These are phyloP conservation scores for Centropus bengalensis DNA, from an alignment of 2,113 vertebrate species.

Conservation along the genomic window DNA sequence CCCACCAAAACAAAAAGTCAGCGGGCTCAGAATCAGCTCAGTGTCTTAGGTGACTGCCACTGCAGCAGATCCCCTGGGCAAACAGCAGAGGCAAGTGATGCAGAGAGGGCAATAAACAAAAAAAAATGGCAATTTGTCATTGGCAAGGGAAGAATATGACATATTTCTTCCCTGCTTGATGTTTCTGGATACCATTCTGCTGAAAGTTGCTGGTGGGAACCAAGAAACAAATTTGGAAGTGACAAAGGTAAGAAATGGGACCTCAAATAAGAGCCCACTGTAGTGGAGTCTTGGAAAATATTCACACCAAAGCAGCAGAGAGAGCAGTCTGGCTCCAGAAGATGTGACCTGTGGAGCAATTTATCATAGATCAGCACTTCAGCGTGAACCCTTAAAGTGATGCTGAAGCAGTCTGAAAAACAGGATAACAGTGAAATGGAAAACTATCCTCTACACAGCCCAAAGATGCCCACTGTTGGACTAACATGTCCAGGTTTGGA, in stretches of 20 bases:
- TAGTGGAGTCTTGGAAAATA: neutral
- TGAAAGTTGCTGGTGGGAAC: neutral
- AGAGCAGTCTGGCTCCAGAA: neutral
- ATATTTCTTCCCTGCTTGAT: conserved; percentile 4
- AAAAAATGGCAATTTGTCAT: neutral
- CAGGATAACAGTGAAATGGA: neutral
- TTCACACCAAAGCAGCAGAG: neutral
- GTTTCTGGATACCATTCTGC: neutral
- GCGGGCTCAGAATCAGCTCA: neutral
- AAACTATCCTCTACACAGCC: neutral
- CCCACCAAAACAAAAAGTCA: neutral
- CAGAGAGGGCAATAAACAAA: neutral
- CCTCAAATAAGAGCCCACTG: neutral
- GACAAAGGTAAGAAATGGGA: neutral
- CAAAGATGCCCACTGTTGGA: neutral
- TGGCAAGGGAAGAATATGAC: neutral
- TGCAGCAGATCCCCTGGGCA: neutral
- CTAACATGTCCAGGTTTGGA: neutral
- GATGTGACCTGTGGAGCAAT: neutral
- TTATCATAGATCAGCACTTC: neutral
- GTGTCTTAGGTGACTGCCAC: neutral
- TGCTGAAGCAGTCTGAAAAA: neutral
- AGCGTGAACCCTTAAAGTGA: neutral
- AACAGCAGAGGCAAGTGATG: neutral
- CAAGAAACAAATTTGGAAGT: conserved; percentile 4